Conservation (phyloP, 2,888 invertebrate genomes). For the Galeruca laticollis region DNA sequence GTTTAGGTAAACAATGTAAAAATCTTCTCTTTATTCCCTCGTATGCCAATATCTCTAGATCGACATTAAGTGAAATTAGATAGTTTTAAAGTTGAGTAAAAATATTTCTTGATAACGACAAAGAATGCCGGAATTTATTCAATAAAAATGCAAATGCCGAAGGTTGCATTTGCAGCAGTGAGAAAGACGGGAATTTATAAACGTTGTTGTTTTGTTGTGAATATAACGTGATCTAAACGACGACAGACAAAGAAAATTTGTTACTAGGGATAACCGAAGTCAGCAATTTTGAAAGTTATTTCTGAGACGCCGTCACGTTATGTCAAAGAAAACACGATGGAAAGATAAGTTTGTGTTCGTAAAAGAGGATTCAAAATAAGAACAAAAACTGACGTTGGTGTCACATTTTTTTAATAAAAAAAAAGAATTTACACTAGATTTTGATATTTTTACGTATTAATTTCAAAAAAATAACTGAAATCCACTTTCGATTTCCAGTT, state of each 20-base stretch:
- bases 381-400: too few species aligned
- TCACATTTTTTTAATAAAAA: too few species aligned
- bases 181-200: constrained; percentile 23
- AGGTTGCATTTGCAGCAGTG: constrained; percentile 19
- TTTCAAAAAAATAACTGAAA: too few species aligned
- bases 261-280: constrained; percentile 23
- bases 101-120: constrained; percentile 24
- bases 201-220: constrained; percentile 24
- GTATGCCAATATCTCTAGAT: too few species aligned
- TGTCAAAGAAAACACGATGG: not conserved
- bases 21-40: too few species aligned
- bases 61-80: not conserved
- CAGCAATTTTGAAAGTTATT: constrained; percentile 12
- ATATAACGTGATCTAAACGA: constrained; percentile 21
- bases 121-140: constrained; percentile 24
- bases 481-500: too few species aligned
- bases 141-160: constrained; percentile 41
- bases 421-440: not conserved
- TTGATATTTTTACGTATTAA: not conserved
- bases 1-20: too few species aligned
- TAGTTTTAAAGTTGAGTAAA: not conserved
- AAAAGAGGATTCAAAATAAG: too few species aligned
- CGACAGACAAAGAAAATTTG: constrained; percentile 24
- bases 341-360: too few species aligned
- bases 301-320: not conserved